Base-by-base conservation (phyloP, 2,797 vertebrate genomes). In the Anniella stebbinsi region DNA sequence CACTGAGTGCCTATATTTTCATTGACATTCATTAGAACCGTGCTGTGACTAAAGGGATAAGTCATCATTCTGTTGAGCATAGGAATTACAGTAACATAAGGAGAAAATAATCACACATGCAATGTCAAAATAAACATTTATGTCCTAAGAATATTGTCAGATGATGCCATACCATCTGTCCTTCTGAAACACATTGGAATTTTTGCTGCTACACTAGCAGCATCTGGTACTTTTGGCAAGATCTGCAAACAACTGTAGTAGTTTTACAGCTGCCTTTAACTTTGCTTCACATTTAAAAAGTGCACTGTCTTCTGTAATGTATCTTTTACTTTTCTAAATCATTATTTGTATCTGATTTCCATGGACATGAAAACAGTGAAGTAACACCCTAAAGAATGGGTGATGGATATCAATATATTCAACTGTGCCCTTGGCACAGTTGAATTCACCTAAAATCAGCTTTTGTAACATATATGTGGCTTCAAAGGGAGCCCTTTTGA, bases 81-180 rank as follows among this genome's bases (percentile, higher is more conserved):
- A 95, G 94, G 93, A 95, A 95, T 95, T 95, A 93, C 92, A 89
- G 86, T 92, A 96, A 93, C 93, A 93, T 95, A 95, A 95, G 93
- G 93, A 95, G 95, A 94, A 95, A 95, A 96, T 95, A 94, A 95
- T 93, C 89, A 93, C 94, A 94, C 91, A 80, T 88, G 90, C 86
- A 82, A 54, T 88, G 91, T 93, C 90, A 91, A 89, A 95, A 93
- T 93, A 92, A 96, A 95, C 93, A 94, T 95, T 94, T 87, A 66
- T 86, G 36, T 92, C 48, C 93, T 93, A 87, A 90, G 94, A 93
- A 95, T 93, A 83, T 90, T 91, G 87, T 94, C 89, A 92, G 94
- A 92, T 91, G 88, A 94, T 91, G 85, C 93, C 88, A 92, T 89
- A 54, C 93, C 92, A 88, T 88, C 60, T 94, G 94, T 90, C 88